These are phyloP conservation scores for Steinernema feltiae DNA, from an alignment of 1,140 invertebrate species.

Conservation along the genomic window DNA sequence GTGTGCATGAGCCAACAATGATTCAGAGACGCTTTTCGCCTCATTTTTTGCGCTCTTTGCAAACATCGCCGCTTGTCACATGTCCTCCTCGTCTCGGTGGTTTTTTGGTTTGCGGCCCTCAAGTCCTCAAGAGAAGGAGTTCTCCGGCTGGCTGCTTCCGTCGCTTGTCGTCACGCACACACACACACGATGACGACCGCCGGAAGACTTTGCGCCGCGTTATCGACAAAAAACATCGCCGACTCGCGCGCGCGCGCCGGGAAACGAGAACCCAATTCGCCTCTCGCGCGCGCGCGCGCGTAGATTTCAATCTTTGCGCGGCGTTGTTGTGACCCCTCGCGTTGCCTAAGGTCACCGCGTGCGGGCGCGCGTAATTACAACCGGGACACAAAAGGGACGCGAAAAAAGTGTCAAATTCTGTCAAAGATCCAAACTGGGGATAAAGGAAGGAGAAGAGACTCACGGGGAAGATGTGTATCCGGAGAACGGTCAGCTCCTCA, in stretches of 20 bases:
- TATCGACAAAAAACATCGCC: background rate
- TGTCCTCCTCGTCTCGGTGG: too few relatives aligned
- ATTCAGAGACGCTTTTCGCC: background rate
- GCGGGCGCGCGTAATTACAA: background rate
- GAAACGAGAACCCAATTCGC: too few relatives aligned
- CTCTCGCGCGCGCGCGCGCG: too few relatives aligned
- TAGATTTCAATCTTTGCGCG: background rate
- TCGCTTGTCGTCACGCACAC: too few relatives aligned
- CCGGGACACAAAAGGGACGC: background rate
- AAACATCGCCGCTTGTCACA: background rate
- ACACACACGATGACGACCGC: too few relatives aligned
- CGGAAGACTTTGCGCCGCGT: background rate
- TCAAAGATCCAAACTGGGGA: too few relatives aligned
- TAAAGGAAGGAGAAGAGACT: background rate
- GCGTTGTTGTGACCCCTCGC: background rate
- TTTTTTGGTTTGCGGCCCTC: background rate
- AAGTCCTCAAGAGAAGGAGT: too few relatives aligned
- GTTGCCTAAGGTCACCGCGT: background rate
- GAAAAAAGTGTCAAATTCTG: background rate
- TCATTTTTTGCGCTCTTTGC: background rate
- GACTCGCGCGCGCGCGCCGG: too few relatives aligned
- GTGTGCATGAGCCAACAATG: too few relatives aligned
- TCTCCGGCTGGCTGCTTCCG: too few relatives aligned
- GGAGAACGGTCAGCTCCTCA: conserved; percentile 6
- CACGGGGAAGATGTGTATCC: conserved; percentile 20